phyloP scores from a whole-genome alignment of 2,797 vertebrate species.

The Atherinosoma microstoma region DNA sequence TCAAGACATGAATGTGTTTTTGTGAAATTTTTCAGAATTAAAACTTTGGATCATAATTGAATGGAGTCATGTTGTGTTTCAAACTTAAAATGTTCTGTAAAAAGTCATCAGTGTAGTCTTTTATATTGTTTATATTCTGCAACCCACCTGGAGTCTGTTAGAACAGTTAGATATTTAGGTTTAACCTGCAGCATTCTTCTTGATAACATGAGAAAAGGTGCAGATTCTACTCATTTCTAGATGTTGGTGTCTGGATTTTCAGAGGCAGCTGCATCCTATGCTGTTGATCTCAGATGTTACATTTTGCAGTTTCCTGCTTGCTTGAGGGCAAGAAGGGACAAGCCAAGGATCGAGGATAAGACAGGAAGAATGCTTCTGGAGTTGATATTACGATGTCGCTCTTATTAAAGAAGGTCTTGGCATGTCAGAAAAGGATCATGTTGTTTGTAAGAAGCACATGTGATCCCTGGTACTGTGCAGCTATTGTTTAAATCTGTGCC shows the following conservation, averaged over 20 bases:
- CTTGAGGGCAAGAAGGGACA: conserved; percentile 80
- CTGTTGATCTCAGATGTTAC: conserved; percentile 63
- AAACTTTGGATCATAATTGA: conserved; percentile 63
- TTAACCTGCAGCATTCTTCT: neutral
- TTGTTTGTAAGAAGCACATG: conserved; percentile 37
- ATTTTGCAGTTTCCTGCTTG: conserved; percentile 63
- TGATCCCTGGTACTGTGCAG: conserved; percentile 17
- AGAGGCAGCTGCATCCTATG: conserved; percentile 42
- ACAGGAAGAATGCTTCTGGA: conserved; percentile 71
- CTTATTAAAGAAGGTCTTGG: conserved; percentile 45
- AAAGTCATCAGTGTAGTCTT: neutral
- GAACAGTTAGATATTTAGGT: conserved; percentile 2
- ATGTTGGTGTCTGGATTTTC: conserved; percentile 37
- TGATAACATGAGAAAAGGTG: neutral
- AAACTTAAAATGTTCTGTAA: neutral
- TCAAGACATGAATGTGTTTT: conserved; percentile 51
- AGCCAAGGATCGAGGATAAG: conserved; percentile 64
- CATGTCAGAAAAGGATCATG: conserved; percentile 47
- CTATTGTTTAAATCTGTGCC: conserved; percentile 27
- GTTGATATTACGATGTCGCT: conserved; percentile 63
- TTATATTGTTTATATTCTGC: conserved; percentile 9
- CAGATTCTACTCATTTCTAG: conserved; percentile 24
- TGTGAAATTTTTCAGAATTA: conserved; percentile 51
- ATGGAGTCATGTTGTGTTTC: conserved; percentile 54
- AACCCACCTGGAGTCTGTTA: conserved; percentile 21